These are phyloP conservation scores for Brotula barbata DNA, from an alignment of 2,797 vertebrate genomes.

Conservation along the genomic window DNA sequence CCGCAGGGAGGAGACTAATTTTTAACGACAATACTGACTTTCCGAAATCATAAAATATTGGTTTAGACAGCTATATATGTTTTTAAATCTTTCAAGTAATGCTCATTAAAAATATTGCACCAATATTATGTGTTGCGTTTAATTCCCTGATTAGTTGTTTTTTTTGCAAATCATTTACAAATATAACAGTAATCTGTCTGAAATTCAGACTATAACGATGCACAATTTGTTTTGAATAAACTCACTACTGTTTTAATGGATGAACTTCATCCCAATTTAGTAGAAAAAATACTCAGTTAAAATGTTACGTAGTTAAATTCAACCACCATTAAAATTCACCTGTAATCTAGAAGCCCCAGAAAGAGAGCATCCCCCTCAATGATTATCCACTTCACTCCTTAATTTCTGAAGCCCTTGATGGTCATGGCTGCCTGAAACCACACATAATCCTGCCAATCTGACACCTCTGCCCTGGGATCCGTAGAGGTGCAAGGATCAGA, in stretches of 20 bases:
- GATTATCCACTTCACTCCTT: conserved; percentile 7
- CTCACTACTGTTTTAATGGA: conserved; percentile 9
- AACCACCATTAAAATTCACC: conserved; percentile 36
- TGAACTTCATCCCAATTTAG: conserved; percentile 17
- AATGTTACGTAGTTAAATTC: conserved; percentile 37
- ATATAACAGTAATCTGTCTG: conserved; percentile 11
- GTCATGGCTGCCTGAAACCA: conserved; percentile 94
- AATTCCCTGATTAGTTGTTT: not conserved
- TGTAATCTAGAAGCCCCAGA: not conserved
- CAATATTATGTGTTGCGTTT: conserved; percentile 15
- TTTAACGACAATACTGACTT: conserved; percentile 16
- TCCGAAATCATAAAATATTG: not conserved
- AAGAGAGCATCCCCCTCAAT: not conserved
- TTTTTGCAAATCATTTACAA: conserved; percentile 28
- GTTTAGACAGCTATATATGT: conserved; percentile 13
- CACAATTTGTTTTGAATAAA: conserved; percentile 4
- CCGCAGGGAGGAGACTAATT: no score
- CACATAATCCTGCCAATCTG: conserved; percentile 84
- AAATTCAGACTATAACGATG: conserved; percentile 11
- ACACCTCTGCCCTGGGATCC: conserved; percentile 14
- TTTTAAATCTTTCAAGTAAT: conserved; percentile 29
- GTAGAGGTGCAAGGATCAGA: conserved; percentile 63
- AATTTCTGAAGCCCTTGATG: conserved; percentile 85
- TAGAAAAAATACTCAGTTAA: conserved; percentile 30
- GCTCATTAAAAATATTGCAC: conserved; percentile 49